phyloP scores from a whole-genome alignment of 2,888 invertebrate species.

The Drosophila silvestris region DNA sequence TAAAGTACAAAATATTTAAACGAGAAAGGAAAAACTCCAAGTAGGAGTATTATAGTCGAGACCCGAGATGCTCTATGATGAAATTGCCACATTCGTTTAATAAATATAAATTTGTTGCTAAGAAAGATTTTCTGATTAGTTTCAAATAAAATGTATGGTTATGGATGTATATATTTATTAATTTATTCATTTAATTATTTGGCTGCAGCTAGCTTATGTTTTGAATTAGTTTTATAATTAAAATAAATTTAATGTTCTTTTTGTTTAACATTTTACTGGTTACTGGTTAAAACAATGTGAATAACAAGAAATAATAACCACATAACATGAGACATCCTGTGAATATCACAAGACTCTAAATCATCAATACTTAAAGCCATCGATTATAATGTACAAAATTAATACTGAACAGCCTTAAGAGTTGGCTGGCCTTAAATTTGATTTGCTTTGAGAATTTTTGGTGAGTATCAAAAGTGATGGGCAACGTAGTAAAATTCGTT shows the following conservation, averaged over 20 bases:
- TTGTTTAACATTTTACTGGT: neutral
- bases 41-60: neutral
- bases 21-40: neutral
- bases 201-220: neutral
- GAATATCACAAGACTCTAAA: neutral
- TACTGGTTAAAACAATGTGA: slow-evolving; percentile 1
- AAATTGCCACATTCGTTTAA: neutral
- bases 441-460: neutral
- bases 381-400: neutral
- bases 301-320: neutral
- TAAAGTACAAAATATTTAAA: slow-evolving; percentile 55
- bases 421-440: neutral
- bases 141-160: neutral
- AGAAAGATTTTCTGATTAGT: neutral
- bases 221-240: neutral
- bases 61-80: neutral
- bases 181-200: neutral
- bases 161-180: neutral
- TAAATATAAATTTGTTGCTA: neutral
- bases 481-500: neutral
- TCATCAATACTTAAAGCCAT: neutral
- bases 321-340: neutral
- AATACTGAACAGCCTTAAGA: neutral
- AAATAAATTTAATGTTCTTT: neutral
- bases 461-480: neutral